phyloP scores from a whole-genome alignment of 1,140 invertebrate species.

The Zaprionus tsacasi region DNA sequence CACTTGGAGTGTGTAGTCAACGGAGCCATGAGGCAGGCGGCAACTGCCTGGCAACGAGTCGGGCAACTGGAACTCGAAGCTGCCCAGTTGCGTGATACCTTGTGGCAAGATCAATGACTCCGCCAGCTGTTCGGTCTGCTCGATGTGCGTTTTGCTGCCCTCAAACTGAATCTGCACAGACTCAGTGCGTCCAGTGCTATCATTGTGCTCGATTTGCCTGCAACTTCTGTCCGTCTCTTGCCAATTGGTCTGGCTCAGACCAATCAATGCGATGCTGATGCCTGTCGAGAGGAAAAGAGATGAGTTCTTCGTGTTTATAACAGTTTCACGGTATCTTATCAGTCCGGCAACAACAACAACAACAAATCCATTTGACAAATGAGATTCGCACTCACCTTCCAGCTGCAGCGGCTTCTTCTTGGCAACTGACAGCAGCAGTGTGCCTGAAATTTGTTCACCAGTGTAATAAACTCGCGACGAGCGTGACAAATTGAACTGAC shows the following conservation, averaged over 20 bases:
- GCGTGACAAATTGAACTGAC: conserved; percentile 69
- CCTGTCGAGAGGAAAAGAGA: conserved; percentile 23
- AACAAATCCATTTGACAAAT: conserved; percentile 41
- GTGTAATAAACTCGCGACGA: conserved; percentile 59
- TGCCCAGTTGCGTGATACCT: conserved; percentile 29
- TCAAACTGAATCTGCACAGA: conserved; percentile 24
- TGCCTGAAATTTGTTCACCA: conserved; percentile 68
- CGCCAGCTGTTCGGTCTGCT: conserved; percentile 34
- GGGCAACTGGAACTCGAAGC: conserved; percentile 51
- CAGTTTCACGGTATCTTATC: conserved; percentile 54
- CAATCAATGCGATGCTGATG: conserved; percentile 47
- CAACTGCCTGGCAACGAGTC: conserved; percentile 58
- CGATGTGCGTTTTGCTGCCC: conserved; percentile 30
- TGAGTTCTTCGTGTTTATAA: background rate
- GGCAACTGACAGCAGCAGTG: conserved; percentile 30
- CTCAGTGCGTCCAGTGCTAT: conserved; percentile 37
- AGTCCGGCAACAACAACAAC: conserved; percentile 4
- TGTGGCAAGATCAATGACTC: conserved; percentile 10
- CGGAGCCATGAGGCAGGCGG: conserved; percentile 43
- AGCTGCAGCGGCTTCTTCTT: conserved; percentile 49
- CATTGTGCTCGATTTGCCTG: conserved; percentile 61
- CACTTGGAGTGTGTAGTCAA: conserved; percentile 44
- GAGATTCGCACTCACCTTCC: conserved; percentile 57
- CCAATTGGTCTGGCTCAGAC: conserved; percentile 49
- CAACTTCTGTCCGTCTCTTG: conserved; percentile 25